Evolutionary conservation across 2,797 vertebrate species (phyloP), one percentile per base, ranked within the genome.

Genomic region (Rhinichthys osculus): DNA sequence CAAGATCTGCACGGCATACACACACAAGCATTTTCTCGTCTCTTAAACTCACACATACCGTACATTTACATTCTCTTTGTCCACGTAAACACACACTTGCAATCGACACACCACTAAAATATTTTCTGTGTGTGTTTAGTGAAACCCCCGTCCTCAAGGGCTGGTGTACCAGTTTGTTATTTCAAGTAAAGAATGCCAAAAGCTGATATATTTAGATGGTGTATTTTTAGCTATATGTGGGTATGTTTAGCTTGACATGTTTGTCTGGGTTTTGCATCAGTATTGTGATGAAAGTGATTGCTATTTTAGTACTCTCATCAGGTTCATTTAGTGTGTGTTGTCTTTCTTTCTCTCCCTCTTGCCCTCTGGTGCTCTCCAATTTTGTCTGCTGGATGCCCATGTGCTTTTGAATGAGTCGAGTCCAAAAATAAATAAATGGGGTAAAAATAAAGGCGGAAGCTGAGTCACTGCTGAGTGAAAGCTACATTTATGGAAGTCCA

Each of bases 401-500:
- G 71, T 80, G 57, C 77, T 83, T 87, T 83, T 86, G 64, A 86
- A 86, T 17, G 70, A 67, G 77, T 86, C 2, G 4, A 35, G 78
- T 78, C 78, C 84, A 80, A 87, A 90, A 92, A 92, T 91, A 92
- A 90, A 81, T 84, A 62, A 70, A 62, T 73, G 78, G 74, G 44
- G 79, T 87, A 89, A 86, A 89, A 89, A 88, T 89, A 91, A 89
- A 87, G 72, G 87, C 79, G 83, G 85, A 89, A 83, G 87, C 82
- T 88, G 84, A 90, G 89, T 87, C 69, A 89, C 66, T 59, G 54
- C 64, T 72, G 27, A 52, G 87, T 87, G 85, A 91, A 89, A 87
- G 87, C 71, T 85, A 78, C 71, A 70, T 87, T 86, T 89, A 88
- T 89, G 87, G 72, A 86, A 70, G 85, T 38, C 30, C 80, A 71